These are phyloP conservation scores for Magallana angulata DNA, from an alignment of 1,140 invertebrate species.

Conservation along the genomic window DNA sequence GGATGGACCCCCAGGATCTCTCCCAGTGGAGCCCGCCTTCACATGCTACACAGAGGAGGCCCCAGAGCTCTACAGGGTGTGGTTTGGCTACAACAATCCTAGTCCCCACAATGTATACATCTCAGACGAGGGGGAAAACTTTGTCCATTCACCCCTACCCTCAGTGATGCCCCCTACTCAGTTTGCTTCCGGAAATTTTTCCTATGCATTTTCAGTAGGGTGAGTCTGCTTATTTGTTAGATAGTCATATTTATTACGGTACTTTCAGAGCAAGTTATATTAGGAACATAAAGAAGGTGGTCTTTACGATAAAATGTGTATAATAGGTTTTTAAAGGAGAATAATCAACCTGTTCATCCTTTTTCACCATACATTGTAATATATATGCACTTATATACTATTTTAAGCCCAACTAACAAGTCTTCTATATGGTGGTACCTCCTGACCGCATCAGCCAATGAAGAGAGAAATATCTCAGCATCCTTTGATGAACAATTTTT, in stretches of 20 bases:
- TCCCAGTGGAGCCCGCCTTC: conserved; percentile 60
- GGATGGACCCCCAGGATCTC: conserved; percentile 56
- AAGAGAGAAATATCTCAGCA: too few relatives aligned
- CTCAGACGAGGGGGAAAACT: conserved; percentile 63
- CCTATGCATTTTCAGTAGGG: conserved; percentile 63
- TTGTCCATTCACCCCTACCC: background rate
- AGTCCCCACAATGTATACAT: conserved; percentile 71
- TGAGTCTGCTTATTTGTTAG: conserved; percentile 41
- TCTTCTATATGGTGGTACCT: too few relatives aligned
- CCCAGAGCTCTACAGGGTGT: conserved; percentile 54
- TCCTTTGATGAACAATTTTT: too few relatives aligned
- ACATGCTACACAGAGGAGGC: conserved; percentile 58
- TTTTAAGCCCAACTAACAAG: too few relatives aligned
- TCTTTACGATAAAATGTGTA: too few relatives aligned
- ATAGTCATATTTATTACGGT: background rate
- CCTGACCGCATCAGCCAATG: too few relatives aligned
- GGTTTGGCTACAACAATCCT: conserved; percentile 71
- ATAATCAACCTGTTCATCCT: too few relatives aligned
- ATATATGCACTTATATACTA: background rate
- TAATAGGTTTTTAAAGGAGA: too few relatives aligned
- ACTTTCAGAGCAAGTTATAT: background rate
- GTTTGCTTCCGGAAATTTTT: conserved; percentile 60
- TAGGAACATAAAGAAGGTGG: too few relatives aligned
- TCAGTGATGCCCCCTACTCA: conserved; percentile 56
- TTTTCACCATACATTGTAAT: too few relatives aligned